A percentile compares a stretch with the other conserved stretches of the same genome.
phyloP scores from a whole-genome alignment of 2,888 invertebrate genomes.

The Ferdinandea cuprea region DNA sequence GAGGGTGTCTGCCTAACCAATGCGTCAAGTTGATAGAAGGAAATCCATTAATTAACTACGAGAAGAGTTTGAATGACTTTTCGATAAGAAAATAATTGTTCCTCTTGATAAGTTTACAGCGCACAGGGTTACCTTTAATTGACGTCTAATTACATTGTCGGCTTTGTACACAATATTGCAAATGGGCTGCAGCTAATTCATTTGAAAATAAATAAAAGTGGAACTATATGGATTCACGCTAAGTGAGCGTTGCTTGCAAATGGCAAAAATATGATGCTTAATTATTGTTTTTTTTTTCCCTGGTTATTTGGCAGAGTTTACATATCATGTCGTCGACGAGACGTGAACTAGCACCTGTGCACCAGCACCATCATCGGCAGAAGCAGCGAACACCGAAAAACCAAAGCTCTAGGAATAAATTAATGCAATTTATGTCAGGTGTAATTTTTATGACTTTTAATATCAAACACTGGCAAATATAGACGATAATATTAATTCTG shows the following conservation, averaged over 20 bases:
- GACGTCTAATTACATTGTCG: constrained; percentile 30
- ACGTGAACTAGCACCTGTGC: constrained; percentile 44
- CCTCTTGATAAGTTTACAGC: constrained; percentile 12
- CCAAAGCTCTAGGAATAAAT: constrained; percentile 53
- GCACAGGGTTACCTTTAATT: constrained; percentile 21
- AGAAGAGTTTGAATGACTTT: constrained; percentile 25
- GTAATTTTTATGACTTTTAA: constrained; percentile 47
- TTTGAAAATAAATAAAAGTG: neutral
- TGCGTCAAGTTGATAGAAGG: constrained; percentile 15
- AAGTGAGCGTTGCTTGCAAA: constrained; percentile 31
- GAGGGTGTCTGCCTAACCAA: neutral
- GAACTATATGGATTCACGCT: constrained; percentile 7
- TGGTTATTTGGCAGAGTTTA: constrained; percentile 56
- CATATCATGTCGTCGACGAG: constrained; percentile 25
- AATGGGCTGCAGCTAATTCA: neutral
- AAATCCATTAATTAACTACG: constrained; percentile 34
- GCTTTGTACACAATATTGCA: constrained; percentile 25
- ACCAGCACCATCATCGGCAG: neutral
- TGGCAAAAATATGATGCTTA: constrained; percentile 42
- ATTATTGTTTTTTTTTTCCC: constrained; percentile 33
- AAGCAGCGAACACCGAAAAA: constrained; percentile 2
- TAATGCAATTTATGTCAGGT: constrained; percentile 59
- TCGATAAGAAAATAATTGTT: constrained; percentile 40
- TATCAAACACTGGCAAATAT: constrained; percentile 24
- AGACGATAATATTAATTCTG: constrained; percentile 36